phyloP scores from a whole-genome alignment of 2,888 invertebrate genomes.

The Amorpha juglandis region DNA sequence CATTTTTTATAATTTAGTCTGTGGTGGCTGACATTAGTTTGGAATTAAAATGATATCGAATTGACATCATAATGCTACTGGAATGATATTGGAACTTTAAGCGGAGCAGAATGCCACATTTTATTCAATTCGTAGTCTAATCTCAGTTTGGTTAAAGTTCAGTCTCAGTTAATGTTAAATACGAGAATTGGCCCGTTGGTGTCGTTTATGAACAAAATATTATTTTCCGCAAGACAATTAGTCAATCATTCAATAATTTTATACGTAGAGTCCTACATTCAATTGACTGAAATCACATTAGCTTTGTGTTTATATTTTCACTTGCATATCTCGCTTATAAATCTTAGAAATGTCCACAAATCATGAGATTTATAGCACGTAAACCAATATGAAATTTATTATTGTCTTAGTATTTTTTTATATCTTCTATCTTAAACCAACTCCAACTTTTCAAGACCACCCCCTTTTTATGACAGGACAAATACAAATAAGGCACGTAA shows the following conservation, averaged over 20 bases:
- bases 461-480: neutral
- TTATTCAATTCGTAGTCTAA: too few species aligned
- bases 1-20: too few species aligned
- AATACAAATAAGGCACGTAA: neutral
- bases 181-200: too few species aligned
- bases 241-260: constrained; percentile 10
- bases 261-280: neutral
- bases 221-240: too few species aligned
- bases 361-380: too few species aligned
- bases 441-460: constrained; percentile 4
- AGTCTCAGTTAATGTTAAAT: too few species aligned
- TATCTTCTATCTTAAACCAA: neutral
- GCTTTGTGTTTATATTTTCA: neutral
- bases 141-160: too few species aligned
- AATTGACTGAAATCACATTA: neutral
- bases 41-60: too few species aligned
- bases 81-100: too few species aligned
- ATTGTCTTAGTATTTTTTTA: neutral
- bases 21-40: too few species aligned
- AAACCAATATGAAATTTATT: neutral
- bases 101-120: too few species aligned
- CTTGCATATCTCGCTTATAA: neutral
- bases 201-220: neutral
- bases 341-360: neutral
- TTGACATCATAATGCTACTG: too few species aligned